Evolutionary conservation across 2,888 invertebrate genomes (phyloP).

Genomic region (Eucera pruinosa): DNA sequence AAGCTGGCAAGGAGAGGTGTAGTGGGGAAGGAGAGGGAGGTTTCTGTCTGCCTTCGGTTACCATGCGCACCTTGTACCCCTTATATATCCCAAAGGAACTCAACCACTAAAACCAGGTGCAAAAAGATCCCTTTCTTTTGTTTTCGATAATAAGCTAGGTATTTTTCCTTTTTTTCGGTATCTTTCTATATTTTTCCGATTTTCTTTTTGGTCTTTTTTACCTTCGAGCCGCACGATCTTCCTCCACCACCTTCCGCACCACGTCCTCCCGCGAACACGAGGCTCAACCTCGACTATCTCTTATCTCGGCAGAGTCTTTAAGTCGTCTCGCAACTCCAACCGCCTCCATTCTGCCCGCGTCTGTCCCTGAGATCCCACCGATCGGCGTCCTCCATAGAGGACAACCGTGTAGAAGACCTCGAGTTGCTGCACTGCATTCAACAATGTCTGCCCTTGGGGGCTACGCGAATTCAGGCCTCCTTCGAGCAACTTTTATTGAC

Average conservation of each 20-base stretch:
- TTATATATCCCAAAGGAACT: slow-evolving; percentile 51
- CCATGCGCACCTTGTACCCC: slow-evolving; percentile 68
- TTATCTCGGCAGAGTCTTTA: slow-evolving; percentile 59
- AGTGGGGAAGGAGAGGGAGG: slow-evolving; percentile 44
- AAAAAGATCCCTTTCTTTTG: slow-evolving; percentile 38
- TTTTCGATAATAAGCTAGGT: no score
- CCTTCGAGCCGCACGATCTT: slow-evolving; percentile 55
- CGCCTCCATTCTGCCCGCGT: slow-evolving; percentile 60
- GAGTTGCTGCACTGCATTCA: slow-evolving; percentile 36
- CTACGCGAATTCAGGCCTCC: neutral
- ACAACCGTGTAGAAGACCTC: slow-evolving; percentile 34
- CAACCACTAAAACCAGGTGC: slow-evolving; percentile 46
- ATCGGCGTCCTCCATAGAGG: slow-evolving; percentile 49
- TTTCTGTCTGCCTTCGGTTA: slow-evolving; percentile 64
- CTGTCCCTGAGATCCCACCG: slow-evolving; percentile 48
- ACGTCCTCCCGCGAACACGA: slow-evolving; percentile 35
- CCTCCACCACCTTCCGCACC: slow-evolving; percentile 44
- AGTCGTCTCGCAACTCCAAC: slow-evolving; percentile 71
- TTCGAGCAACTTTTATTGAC: neutral
- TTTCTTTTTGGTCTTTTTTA: slow-evolving; percentile 36
- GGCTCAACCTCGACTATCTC: slow-evolving; percentile 29
- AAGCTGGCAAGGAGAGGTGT: slow-evolving; percentile 55
- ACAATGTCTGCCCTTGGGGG: slow-evolving; percentile 7
- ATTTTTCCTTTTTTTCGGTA: neutral
- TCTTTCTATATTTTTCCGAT: neutral